Base-by-base conservation (phyloP, 2,113 vertebrate genomes). In the Zingel zingel region DNA sequence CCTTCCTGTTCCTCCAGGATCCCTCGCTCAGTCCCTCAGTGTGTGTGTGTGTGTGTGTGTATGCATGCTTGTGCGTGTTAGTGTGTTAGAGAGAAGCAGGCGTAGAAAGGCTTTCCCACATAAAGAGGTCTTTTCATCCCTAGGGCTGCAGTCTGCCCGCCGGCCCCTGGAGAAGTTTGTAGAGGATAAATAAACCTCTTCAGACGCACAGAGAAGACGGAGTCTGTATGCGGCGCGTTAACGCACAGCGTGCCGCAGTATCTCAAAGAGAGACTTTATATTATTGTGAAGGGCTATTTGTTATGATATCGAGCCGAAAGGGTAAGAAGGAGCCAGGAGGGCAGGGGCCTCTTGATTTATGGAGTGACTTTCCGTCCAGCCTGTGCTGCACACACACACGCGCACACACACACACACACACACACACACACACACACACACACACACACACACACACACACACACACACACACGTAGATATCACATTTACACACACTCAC, bases 131-230 rank as follows among this genome's bases (percentile, higher is more conserved):
- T 88, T 91, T 93, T 93, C 77, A 91, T 92, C 79, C 90, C 80
- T 4, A 47, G 72, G 85, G 83, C 90, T 30, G n/a, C 84, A 51
- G 81, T 72, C 83, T 77, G 89, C 84, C 83, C 58, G 72, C 71
- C 77, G 85, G 91, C 87, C 86, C 83, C 87, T 79, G 83, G 56
- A 89, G 67, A 82, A 88, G 89, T 93, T 92, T 92, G 91, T 79
- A 33, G 90, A 93, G 93, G 91, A 93, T 94, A 93, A 94, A 94
- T 93, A 93, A 93, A 94, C 91, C 90, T 93, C 91, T 92, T 94
- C 80, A 92, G 88, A 86, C 66, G 56, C 59, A 69, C 79, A 90
- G 84, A 91, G 85, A 84, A 88, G 91, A 89, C 78, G 86, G 84
- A 81, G 89, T 86, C 82, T 85, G 77, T 74, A 0, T 39, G 86